These are phyloP conservation scores for Rallus crepitans DNA, from an alignment of 2,797 vertebrate genomes.

Conservation along the genomic window DNA sequence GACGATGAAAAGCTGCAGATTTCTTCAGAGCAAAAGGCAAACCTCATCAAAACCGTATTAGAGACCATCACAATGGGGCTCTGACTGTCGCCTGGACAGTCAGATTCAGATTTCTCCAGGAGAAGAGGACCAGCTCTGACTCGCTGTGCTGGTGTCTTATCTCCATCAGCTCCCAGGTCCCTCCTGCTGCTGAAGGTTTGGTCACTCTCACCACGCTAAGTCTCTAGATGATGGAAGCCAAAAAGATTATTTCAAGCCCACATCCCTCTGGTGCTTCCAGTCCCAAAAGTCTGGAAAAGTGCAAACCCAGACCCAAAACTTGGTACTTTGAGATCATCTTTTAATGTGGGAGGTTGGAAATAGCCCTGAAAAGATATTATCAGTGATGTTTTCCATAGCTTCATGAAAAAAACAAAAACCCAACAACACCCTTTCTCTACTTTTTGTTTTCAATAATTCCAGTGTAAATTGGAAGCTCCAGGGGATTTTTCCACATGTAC, in stretches of 20 bases:
- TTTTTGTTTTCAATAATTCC: constrained; percentile 10
- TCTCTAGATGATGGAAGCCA: neutral
- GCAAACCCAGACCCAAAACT: neutral
- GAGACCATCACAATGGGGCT: neutral
- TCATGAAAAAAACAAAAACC: neutral
- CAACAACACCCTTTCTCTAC: neutral
- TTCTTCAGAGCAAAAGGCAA: constrained; percentile 15
- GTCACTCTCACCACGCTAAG: neutral
- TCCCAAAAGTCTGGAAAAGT: neutral
- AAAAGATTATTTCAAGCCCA: neutral
- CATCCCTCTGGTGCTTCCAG: neutral
- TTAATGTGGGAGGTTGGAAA: neutral
- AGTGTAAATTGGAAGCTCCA: neutral
- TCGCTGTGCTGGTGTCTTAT: neutral
- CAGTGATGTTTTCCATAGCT: neutral
- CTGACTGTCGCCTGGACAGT: neutral
- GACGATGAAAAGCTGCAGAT: constrained; percentile 6
- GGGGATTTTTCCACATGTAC: constrained; percentile 29
- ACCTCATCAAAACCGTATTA: neutral
- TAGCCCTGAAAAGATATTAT: constrained; percentile 2
- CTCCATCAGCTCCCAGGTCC: neutral
- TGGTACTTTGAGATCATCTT: constrained; percentile 12
- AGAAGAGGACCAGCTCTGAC: neutral
- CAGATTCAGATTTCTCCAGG: neutral
- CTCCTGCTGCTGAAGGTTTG: neutral